Conservation (phyloP, 2,113 vertebrate genomes). For the Gorsachius goisagi region DNA sequence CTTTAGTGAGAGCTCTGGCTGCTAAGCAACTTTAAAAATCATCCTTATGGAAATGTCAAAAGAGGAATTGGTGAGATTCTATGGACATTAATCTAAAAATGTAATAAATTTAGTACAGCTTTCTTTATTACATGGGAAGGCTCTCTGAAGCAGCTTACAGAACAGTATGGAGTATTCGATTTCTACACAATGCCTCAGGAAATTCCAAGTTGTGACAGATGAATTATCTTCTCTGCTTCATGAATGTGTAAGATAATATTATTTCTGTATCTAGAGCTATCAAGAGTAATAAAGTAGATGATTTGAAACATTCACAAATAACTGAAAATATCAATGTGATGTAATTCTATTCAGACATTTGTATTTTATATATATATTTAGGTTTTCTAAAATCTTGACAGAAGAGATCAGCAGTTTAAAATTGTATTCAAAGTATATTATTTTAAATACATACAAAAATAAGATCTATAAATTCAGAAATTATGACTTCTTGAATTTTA, state of each 20-base stretch:
- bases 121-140: neutral
- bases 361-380: neutral
- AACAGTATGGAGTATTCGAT: neutral
- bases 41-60: neutral
- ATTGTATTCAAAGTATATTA: neutral
- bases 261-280: neutral
- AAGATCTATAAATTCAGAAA: neutral
- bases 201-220: neutral
- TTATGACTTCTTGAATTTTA: neutral
- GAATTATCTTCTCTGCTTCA: neutral
- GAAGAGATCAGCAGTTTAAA: neutral
- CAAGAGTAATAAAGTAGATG: neutral
- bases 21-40: neutral
- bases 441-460: neutral
- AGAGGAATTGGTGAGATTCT: neutral
- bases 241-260: neutral
- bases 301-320: neutral
- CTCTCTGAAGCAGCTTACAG: neutral
- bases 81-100: neutral
- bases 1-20: neutral
- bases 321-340: neutral
- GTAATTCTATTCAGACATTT: neutral
- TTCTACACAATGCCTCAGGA: neutral
- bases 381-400: neutral
- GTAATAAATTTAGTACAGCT: neutral